Percentiles rank a stretch among this genome's conserved stretches.
Evolutionary conservation across 2,113 vertebrate genomes (phyloP).

Genomic region (Psilopogon haemacephalus): DNA sequence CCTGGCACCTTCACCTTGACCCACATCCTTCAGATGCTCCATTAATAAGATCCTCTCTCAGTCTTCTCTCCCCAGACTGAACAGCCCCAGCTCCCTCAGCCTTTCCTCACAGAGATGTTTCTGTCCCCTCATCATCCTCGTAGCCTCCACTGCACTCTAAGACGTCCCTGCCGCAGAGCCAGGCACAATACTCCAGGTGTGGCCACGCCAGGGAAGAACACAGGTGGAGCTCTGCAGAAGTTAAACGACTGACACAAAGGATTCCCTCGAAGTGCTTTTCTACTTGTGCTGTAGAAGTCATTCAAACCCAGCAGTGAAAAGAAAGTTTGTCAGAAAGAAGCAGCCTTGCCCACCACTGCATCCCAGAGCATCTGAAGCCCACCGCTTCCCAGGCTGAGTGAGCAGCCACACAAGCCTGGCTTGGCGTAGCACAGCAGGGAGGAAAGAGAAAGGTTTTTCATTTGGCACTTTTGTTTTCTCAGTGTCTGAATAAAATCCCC

Average conservation of each 20-base stretch:
- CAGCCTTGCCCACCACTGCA: not conserved
- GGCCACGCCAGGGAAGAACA: no score
- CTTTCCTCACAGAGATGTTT: no score
- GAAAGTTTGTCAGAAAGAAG: not conserved
- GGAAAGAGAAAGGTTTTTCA: not conserved
- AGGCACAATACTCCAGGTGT: no score
- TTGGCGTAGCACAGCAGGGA: not conserved
- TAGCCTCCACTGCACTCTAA: no score
- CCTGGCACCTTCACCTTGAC: no score
- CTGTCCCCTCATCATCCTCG: no score
- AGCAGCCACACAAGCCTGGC: not conserved
- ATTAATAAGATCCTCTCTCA: no score
- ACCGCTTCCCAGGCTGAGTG: rapidly evolving
- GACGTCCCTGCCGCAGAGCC: no score
- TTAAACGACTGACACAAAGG: not conserved
- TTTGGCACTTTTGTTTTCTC: not conserved
- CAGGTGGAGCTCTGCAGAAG: not conserved
- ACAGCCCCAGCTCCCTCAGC: no score
- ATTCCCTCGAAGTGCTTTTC: not conserved
- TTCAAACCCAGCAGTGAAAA: not conserved
- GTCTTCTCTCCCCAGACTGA: no score
- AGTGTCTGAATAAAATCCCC: not conserved
- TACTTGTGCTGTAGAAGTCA: not conserved
- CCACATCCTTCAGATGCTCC: no score
- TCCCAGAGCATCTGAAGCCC: not conserved